These are phyloP conservation scores for Anodontia alba DNA, from an alignment of 2,888 invertebrate species.

Conservation along the genomic window DNA sequence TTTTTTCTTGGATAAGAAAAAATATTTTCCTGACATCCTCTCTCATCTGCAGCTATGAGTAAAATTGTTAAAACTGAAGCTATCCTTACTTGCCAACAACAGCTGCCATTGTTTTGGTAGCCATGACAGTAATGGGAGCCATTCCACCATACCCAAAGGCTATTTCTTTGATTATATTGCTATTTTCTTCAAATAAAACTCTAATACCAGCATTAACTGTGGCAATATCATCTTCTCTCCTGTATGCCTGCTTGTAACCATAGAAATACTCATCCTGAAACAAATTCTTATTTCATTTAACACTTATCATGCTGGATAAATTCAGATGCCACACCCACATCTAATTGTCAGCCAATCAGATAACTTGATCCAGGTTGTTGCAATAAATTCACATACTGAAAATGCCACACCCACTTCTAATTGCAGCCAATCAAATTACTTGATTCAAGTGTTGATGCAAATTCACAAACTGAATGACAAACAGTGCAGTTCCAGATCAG, in stretches of 20 bases:
- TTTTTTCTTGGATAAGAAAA: no score
- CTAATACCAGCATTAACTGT: conserved; percentile 94
- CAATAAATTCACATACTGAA: no score
- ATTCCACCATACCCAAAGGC: conserved; percentile 96
- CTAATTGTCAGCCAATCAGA: no score
- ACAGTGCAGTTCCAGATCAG: no score
- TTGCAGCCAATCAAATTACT: no score
- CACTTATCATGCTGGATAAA: no score
- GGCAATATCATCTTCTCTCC: conserved; percentile 97
- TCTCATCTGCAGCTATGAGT: no score
- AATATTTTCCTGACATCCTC: no score
- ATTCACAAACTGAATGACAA: neutral
- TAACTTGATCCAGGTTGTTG: no score
- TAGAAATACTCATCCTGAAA: conserved; percentile 88
- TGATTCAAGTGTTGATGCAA: neutral
- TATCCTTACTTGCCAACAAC: conserved; percentile 85
- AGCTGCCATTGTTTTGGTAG: conserved; percentile 88
- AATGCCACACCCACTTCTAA: no score
- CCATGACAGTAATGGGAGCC: conserved; percentile 93
- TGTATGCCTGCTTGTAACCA: conserved; percentile 94
- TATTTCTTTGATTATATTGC: conserved; percentile 87
- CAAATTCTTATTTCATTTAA: no score
- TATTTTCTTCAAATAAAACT: conserved; percentile 87
- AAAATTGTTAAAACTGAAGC: no score
- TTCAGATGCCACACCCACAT: neutral